Evolutionary conservation across 2,113 vertebrate species (phyloP).

Genomic region (Daphoenositta chrysoptera): DNA sequence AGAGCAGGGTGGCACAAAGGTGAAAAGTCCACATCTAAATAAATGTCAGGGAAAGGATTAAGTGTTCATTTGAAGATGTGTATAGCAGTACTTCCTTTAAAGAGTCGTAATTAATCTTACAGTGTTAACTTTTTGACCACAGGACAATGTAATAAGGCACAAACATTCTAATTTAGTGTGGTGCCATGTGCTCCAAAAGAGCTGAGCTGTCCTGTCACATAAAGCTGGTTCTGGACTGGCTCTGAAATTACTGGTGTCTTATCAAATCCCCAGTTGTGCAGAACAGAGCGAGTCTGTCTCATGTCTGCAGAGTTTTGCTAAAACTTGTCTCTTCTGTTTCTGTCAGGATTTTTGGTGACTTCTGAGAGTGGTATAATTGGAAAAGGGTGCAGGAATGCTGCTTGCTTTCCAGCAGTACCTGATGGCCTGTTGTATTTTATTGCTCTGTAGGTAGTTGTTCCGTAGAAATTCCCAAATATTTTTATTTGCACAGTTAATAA

Average conservation of each 20-base stretch:
- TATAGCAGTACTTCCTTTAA: background rate
- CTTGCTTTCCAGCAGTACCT: background rate
- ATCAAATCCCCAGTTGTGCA: background rate
- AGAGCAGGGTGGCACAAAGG: background rate
- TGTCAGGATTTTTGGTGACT: background rate
- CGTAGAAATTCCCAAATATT: background rate
- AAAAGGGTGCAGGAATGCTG: background rate
- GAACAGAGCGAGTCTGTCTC: background rate
- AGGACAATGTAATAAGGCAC: background rate
- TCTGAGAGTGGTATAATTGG: background rate
- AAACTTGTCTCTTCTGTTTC: background rate
- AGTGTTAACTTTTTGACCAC: background rate
- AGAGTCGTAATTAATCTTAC: background rate
- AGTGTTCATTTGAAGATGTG: background rate
- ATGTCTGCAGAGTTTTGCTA: background rate
- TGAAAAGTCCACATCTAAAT: background rate
- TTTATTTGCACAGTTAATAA: background rate
- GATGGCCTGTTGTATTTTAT: background rate
- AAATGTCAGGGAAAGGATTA: background rate
- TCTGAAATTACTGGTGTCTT: background rate
- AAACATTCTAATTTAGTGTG: background rate
- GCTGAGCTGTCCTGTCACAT: background rate
- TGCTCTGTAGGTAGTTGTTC: background rate
- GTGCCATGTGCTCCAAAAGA: rapidly evolving
- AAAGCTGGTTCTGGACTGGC: background rate